A percentile compares a stretch with the other conserved stretches of the same genome.
phyloP scores from a whole-genome alignment of 2,797 vertebrate genomes.

The Avahi laniger region DNA sequence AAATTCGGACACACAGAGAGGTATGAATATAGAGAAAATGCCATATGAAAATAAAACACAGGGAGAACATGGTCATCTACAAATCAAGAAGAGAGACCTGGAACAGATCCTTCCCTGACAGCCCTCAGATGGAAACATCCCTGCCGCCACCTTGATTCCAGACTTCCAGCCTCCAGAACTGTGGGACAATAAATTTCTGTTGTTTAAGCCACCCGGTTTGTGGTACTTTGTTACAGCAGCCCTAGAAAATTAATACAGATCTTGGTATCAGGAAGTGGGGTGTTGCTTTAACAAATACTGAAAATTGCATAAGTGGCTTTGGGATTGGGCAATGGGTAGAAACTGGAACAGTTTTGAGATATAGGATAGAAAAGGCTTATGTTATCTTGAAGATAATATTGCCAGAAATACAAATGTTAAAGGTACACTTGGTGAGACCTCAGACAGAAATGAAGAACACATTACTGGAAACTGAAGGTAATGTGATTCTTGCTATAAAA shows the following conservation, averaged over 20 bases:
- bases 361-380: background rate
- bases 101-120: background rate
- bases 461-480: background rate
- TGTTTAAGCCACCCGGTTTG: background rate
- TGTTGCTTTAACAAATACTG: background rate
- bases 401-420: background rate
- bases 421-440: background rate
- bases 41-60: background rate
- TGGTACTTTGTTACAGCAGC: background rate
- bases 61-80: background rate
- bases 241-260: background rate
- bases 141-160: background rate
- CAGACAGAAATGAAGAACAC: background rate
- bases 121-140: background rate
- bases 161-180: background rate
- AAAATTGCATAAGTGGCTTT: background rate
- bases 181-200: background rate
- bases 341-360: background rate
- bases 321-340: background rate
- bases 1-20: background rate
- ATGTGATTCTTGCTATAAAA: background rate
- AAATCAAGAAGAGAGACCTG: background rate
- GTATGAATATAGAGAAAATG: background rate
- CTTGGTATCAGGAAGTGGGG: background rate
- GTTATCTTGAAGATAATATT: background rate